Base-by-base conservation (phyloP, 2,797 vertebrate species). In the Hemibagrus guttatus region DNA sequence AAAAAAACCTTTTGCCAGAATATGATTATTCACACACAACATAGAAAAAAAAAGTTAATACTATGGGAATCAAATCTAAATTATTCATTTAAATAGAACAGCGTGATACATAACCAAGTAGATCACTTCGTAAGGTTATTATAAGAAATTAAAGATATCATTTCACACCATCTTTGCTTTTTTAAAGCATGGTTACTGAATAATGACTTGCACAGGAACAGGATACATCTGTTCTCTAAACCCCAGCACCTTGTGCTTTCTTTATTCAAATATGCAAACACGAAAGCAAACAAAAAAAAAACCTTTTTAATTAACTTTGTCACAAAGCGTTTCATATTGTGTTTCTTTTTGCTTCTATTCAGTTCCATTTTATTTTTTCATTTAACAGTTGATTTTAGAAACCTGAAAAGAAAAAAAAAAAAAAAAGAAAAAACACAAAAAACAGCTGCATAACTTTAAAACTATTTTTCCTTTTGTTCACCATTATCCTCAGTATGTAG, bases 151-250 rank as follows among this genome's bases (percentile, higher is more conserved):
- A 6, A 35, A 2, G 31, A 52, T 58, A 35, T 28, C 39, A 31
- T 59, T 49, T 49, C 14, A n/a, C 14, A 14, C 54, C 21, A 56
- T 79, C 58, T 66, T 49, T 81, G 26, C 21, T 58, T 54, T 46
- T 64, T 28, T 64, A n/a, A 83, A 59, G 2, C 4, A 52, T 39
- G 83, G 64, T 72, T 58, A 46, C 31, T 39, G 35, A 69, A 56
- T 56, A 35, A 19, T 54, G 81, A 35, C 59, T 13, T 7, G 21
- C 28, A 83, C 46, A 52, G 42, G 17, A 72, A 58, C 71, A 84
- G 83, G 83, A 84, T 58, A 42, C 83, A 84, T 46, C 84, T 84
- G 84, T 76, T 84, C 58, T 84, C 31, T 6, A 72, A 84, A 52
- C 14, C 16, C 4, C 21, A 54, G 28, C 76, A 28, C 0, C 56